These are phyloP conservation scores for Pogonomyrmex barbatus DNA, from an alignment of 1,140 invertebrate genomes.

Conservation along the genomic window DNA sequence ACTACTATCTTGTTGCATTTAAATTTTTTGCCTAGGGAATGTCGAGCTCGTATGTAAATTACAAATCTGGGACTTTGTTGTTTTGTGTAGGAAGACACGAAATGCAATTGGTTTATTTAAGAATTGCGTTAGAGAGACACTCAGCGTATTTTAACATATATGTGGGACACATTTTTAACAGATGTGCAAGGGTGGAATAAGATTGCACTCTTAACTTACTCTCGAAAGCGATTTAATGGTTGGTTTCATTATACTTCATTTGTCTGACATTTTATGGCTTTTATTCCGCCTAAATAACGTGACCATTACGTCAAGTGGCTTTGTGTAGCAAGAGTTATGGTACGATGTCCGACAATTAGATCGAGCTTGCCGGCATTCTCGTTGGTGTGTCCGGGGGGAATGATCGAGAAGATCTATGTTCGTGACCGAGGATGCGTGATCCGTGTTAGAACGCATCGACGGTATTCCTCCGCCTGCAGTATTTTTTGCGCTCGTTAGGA, in stretches of 20 bases:
- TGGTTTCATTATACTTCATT: slow-evolving; percentile 6
- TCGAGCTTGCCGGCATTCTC: slow-evolving; percentile 17
- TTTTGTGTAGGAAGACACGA: neutral
- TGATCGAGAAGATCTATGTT: slow-evolving; percentile 40
- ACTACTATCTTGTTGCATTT: neutral
- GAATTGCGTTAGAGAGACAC: neutral
- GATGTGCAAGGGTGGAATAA: neutral
- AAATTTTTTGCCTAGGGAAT: neutral
- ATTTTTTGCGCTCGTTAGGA: slow-evolving; percentile 46
- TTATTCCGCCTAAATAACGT: slow-evolving; percentile 31
- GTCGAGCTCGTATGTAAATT: neutral
- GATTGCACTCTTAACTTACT: neutral
- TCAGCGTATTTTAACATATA: neutral
- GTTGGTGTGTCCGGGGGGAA: slow-evolving; percentile 24
- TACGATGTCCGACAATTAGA: slow-evolving; percentile 51
- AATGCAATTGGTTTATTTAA: neutral
- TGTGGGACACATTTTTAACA: too few species aligned
- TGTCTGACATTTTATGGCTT: slow-evolving; percentile 23
- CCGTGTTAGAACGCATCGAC: slow-evolving; percentile 47
- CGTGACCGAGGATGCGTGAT: slow-evolving; percentile 58
- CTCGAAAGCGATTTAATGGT: neutral
- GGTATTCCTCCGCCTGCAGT: neutral
- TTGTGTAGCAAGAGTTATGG: slow-evolving; percentile 20
- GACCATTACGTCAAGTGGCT: slow-evolving; percentile 32
- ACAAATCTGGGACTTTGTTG: neutral